Evolutionary conservation across 1,140 invertebrate species (phyloP).

Genomic region (Drosophila micromelanica): DNA sequence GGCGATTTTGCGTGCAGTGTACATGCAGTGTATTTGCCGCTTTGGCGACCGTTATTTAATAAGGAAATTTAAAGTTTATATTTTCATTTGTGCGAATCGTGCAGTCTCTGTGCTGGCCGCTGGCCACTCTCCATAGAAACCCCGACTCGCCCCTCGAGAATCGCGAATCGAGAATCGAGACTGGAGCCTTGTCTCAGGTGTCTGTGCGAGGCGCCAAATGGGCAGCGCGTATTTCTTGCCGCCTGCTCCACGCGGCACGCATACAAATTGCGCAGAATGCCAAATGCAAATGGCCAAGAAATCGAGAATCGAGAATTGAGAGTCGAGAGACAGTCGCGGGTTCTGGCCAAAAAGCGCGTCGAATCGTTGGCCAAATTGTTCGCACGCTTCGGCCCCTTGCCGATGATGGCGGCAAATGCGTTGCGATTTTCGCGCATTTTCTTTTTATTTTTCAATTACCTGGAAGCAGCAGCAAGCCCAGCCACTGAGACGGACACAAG

Average conservation of each 20-base stretch:
- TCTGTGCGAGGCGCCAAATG: slow-evolving; percentile 72
- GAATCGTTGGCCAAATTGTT: slow-evolving; percentile 70
- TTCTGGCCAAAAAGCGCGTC: slow-evolving; percentile 55
- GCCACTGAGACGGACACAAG: background rate
- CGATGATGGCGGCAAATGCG: slow-evolving; percentile 52
- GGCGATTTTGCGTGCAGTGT: background rate
- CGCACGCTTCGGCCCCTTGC: slow-evolving; percentile 68
- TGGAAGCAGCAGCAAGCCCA: slow-evolving; percentile 17
- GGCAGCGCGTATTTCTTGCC: slow-evolving; percentile 56
- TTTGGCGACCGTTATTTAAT: slow-evolving; percentile 78
- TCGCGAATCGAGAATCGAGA: too few relatives aligned
- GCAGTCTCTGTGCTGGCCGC: slow-evolving; percentile 24
- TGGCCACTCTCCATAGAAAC: slow-evolving; percentile 27
- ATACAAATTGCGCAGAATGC: slow-evolving; percentile 51
- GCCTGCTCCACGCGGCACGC: slow-evolving; percentile 58
- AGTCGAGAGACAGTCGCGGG: background rate
- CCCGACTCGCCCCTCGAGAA: background rate
- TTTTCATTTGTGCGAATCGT: slow-evolving; percentile 56
- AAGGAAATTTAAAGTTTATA: slow-evolving; percentile 67
- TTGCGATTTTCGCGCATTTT: slow-evolving; percentile 74
- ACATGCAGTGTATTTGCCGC: slow-evolving; percentile 7
- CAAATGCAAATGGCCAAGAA: slow-evolving; percentile 52
- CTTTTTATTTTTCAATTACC: slow-evolving; percentile 81
- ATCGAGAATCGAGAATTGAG: background rate
- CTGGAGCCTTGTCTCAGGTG: slow-evolving; percentile 32